Conservation (phyloP, 2,888 invertebrate species). For the Galeruca laticollis region DNA sequence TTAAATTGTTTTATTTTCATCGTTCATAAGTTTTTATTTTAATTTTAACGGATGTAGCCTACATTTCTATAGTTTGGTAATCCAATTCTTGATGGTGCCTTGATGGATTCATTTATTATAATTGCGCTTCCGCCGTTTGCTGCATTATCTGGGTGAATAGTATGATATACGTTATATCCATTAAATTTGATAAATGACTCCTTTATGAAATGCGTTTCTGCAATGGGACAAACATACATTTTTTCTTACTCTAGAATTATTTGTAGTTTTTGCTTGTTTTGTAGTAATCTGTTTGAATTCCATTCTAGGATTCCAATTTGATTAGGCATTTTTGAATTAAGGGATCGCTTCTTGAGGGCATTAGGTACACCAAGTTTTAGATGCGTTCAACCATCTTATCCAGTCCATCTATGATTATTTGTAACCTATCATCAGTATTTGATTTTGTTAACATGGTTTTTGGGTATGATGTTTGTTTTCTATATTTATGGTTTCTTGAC, state of each 20-base stretch:
- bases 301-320: slow-evolving; percentile 16
- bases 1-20: too few relatives aligned
- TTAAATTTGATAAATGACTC: neutral
- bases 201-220: too few relatives aligned
- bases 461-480: too few relatives aligned
- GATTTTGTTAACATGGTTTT: too few relatives aligned
- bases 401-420: slow-evolving; percentile 14
- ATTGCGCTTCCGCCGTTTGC: neutral
- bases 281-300: neutral
- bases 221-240: too few relatives aligned
- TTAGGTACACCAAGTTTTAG: slow-evolving; percentile 18
- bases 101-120: slow-evolving; percentile 1
- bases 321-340: too few relatives aligned
- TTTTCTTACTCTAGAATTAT: neutral
- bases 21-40: neutral
- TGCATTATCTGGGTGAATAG: neutral
- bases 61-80: neutral
- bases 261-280: slow-evolving; percentile 2
- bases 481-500: neutral
- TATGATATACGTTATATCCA: too few relatives aligned
- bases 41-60: neutral
- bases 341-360: slow-evolving; percentile 21
- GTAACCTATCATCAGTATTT: slow-evolving; percentile 12
- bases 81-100: neutral
- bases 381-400: slow-evolving; percentile 14